Evolutionary conservation across 2,888 invertebrate genomes (phyloP).

Genomic region (Alviniconcha strummeri): DNA sequence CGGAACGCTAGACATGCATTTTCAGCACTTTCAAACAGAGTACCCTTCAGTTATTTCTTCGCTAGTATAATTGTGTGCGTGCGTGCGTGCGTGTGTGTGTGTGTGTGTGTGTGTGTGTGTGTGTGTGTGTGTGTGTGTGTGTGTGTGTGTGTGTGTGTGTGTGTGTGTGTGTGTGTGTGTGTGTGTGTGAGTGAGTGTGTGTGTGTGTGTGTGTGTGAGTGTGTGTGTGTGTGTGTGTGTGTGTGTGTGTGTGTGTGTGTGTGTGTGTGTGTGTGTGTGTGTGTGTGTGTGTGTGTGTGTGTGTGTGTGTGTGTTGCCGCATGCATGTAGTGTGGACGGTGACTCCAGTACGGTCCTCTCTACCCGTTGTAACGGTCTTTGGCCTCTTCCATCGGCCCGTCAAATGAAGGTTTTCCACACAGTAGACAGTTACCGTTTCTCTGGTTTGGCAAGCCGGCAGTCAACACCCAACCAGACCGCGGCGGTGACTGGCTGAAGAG

Average conservation of each 20-base stretch:
- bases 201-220: slow-evolving; percentile 2
- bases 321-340: too few species aligned
- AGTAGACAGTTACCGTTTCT: too few species aligned
- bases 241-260: neutral
- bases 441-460: too few species aligned
- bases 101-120: slow-evolving; percentile 1
- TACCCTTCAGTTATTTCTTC: too few species aligned
- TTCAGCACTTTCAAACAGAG: too few species aligned
- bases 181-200: neutral
- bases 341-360: too few species aligned
- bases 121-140: neutral
- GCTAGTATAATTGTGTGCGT: neutral
- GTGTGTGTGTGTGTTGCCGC: neutral
- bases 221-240: slow-evolving; percentile 4
- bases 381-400: too few species aligned
- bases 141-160: slow-evolving; percentile 5
- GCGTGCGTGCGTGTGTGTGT: neutral
- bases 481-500: too few species aligned
- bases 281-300: slow-evolving; percentile 6
- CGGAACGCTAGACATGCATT: too few species aligned
- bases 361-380: too few species aligned
- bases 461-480: too few species aligned
- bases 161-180: slow-evolving; percentile 3
- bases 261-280: neutral
- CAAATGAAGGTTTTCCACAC: too few species aligned